These are phyloP conservation scores for Neotoma lepida DNA, from an alignment of 2,113 vertebrate species.

Conservation along the genomic window DNA sequence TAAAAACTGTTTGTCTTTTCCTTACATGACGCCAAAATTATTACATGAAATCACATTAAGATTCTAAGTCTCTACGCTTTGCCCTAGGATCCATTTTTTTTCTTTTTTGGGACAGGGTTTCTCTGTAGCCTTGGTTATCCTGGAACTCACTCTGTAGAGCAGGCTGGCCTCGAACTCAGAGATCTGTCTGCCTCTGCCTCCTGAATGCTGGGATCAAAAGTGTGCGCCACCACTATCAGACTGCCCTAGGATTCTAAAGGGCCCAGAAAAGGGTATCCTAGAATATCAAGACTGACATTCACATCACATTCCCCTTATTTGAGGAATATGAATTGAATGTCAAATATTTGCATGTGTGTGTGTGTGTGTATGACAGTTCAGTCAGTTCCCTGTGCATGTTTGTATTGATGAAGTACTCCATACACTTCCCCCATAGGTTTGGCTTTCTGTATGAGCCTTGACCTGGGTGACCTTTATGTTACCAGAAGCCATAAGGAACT, in stretches of 20 bases:
- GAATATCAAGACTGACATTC: background rate
- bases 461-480: background rate
- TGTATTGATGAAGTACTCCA: background rate
- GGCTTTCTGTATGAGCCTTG: background rate
- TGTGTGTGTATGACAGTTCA: constrained; percentile 10
- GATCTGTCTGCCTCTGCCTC: background rate
- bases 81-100: background rate
- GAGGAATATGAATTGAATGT: constrained; percentile 29
- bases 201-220: background rate
- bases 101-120: background rate
- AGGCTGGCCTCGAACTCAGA: background rate
- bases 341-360: background rate
- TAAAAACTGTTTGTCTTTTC: constrained; percentile 13
- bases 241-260: background rate
- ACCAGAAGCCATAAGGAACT: constrained; percentile 18
- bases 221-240: background rate
- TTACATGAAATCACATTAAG: constrained; percentile 3
- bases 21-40: constrained; percentile 7
- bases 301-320: background rate
- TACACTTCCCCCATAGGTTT: background rate
- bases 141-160: background rate
- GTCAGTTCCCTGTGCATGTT: background rate
- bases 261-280: constrained; percentile 1
- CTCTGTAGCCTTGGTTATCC: background rate
- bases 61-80: constrained; percentile 40